phyloP scores from a whole-genome alignment of 1,140 invertebrate species.

The Heterodera carotae region DNA sequence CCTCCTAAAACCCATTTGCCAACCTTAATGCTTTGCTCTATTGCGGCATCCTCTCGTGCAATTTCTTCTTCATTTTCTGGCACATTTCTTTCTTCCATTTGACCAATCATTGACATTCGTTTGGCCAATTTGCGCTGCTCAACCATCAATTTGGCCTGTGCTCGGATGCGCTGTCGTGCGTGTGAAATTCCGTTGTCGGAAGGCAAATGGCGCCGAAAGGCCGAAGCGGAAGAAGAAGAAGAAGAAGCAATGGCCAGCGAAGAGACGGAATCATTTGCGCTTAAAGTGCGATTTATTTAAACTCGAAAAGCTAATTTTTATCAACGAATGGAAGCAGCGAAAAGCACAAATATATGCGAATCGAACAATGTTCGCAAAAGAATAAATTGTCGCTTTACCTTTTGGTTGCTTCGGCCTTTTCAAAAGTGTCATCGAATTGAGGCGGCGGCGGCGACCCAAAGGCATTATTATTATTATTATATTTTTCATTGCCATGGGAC shows the following conservation, averaged over 20 bases:
- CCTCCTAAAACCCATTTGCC: neutral
- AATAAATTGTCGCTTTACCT: neutral
- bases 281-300: too few relatives aligned
- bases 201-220: neutral
- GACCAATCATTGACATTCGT: constrained; percentile 4
- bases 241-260: neutral
- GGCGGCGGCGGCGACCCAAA: too few relatives aligned
- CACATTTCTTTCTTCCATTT: neutral
- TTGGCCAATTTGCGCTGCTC: constrained; percentile 35
- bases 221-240: neutral
- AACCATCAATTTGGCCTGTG: constrained; percentile 52
- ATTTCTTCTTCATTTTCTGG: neutral
- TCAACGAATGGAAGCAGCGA: too few relatives aligned
- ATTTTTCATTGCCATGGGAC: neutral
- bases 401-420: neutral
- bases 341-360: too few relatives aligned
- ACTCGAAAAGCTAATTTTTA: too few relatives aligned
- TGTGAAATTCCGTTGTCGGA: constrained; percentile 36
- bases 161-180: constrained; percentile 50
- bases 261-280: too few relatives aligned
- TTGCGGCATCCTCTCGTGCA: neutral
- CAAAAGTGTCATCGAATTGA: neutral
- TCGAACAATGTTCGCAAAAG: too few relatives aligned
- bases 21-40: neutral
- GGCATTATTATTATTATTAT: too few relatives aligned